Evolutionary conservation across 1,140 invertebrate genomes (phyloP).

Genomic region (Platorchestia sp.): DNA sequence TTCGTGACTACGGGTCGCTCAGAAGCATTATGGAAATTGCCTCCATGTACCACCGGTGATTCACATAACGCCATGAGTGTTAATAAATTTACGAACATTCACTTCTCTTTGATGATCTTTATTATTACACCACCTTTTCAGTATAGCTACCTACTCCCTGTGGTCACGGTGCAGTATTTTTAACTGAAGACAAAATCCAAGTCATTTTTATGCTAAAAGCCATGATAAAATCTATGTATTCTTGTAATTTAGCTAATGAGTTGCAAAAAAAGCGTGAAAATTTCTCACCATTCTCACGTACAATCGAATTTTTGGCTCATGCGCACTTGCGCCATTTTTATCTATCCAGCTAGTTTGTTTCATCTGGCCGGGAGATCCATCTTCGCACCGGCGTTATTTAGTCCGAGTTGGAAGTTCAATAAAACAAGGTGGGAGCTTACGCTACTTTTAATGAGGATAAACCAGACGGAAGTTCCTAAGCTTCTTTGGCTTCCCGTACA

Average conservation of each 20-base stretch:
- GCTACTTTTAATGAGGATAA: constrained; percentile 52
- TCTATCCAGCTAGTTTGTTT: not conserved
- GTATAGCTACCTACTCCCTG: not conserved
- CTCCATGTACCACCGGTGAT: too few relatives aligned
- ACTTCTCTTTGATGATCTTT: not conserved
- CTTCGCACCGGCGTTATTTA: not conserved
- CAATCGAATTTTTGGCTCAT: not conserved
- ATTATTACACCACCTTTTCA: not conserved
- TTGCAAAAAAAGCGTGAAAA: not conserved
- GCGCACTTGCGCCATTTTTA: not conserved
- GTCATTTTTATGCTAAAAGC: not conserved
- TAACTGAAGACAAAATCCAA: not conserved
- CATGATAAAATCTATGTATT: not conserved
- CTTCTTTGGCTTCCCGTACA: not conserved
- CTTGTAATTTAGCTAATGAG: not conserved
- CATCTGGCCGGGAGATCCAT: not conserved
- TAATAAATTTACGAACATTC: not conserved
- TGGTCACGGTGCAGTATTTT: not conserved
- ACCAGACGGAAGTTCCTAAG: constrained; percentile 31
- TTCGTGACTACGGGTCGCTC: too few relatives aligned
- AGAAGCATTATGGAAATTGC: too few relatives aligned
- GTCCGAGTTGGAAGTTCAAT: constrained; percentile 47
- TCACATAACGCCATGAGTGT: not conserved
- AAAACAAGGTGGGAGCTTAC: constrained; percentile 29
- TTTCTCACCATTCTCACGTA: not conserved